Conservation (phyloP, 1,140 invertebrate species). For the Medauroidea extradentata region DNA sequence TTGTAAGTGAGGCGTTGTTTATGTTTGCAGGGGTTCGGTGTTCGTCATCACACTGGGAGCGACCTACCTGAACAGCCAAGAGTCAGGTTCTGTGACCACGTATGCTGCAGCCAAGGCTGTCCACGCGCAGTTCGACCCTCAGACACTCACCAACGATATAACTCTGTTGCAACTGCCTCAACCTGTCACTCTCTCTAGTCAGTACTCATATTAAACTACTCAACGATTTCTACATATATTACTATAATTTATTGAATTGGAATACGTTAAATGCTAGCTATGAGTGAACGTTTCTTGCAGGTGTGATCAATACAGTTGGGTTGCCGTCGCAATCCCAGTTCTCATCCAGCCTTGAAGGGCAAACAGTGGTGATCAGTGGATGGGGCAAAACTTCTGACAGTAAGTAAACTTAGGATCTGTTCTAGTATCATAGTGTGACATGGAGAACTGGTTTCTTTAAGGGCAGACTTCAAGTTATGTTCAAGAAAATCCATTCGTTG, state of each 20-base stretch:
- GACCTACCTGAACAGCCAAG: conserved; percentile 43
- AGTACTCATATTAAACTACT: neutral
- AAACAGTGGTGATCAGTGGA: conserved; percentile 4
- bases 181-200: conserved; percentile 46
- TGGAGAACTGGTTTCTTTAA: too few relatives aligned
- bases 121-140: conserved; percentile 46
- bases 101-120: conserved; percentile 35
- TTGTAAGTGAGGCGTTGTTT: neutral
- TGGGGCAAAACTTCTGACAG: conserved; percentile 15
- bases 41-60: conserved; percentile 43
- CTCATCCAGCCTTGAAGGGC: neutral
- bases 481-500: too few relatives aligned
- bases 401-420: too few relatives aligned
- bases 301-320: neutral
- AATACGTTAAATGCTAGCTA: neutral
- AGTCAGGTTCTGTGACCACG: conserved; percentile 32
- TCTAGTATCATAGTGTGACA: too few relatives aligned
- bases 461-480: too few relatives aligned
- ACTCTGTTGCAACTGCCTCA: conserved; percentile 49
- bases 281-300: conserved; percentile 1
- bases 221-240: neutral
- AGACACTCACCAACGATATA: conserved; percentile 48
- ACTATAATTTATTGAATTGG: neutral
- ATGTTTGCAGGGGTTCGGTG: neutral
- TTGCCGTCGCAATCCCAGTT: neutral